Conservation (phyloP, 2,797 vertebrate species). For the Acanthurus lineatus region DNA sequence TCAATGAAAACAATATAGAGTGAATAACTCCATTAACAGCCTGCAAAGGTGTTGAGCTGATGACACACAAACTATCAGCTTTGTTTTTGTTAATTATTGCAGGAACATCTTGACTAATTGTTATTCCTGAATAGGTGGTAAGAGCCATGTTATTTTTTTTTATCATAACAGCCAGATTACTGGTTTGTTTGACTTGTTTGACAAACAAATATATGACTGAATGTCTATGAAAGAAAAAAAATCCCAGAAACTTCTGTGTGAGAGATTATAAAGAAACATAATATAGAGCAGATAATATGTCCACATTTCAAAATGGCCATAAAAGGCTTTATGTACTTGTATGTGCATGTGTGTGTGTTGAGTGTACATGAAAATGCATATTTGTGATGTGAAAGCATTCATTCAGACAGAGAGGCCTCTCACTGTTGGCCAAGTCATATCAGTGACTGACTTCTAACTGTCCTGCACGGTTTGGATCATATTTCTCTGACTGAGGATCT, state of each 20-base stretch:
- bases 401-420: conserved; percentile 72
- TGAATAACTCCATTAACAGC: no score
- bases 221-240: conserved; percentile 8
- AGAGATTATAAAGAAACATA: conserved; percentile 12
- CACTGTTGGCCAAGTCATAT: conserved; percentile 72
- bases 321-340: conserved; percentile 29
- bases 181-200: no score
- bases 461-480: conserved; percentile 46
- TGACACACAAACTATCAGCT: background rate
- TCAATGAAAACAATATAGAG: no score
- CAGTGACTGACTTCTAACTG: conserved; percentile 71
- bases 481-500: conserved; percentile 45
- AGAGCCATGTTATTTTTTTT: background rate
- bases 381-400: conserved; percentile 62
- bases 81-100: background rate
- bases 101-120: background rate
- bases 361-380: conserved; percentile 27
- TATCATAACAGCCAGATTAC: background rate
- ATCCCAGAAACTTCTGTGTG: conserved; percentile 5
- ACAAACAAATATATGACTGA: background rate
- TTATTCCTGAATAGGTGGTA: background rate
- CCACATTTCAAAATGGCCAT: conserved; percentile 20
- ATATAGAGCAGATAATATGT: conserved; percentile 22
- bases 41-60: background rate
- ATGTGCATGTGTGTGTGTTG: conserved; percentile 1